These are phyloP conservation scores for Pseudorhiza aurosa DNA, from an alignment of 30 jellyfish, hydroid and myxozoan genomes.

Conservation along the genomic window DNA sequence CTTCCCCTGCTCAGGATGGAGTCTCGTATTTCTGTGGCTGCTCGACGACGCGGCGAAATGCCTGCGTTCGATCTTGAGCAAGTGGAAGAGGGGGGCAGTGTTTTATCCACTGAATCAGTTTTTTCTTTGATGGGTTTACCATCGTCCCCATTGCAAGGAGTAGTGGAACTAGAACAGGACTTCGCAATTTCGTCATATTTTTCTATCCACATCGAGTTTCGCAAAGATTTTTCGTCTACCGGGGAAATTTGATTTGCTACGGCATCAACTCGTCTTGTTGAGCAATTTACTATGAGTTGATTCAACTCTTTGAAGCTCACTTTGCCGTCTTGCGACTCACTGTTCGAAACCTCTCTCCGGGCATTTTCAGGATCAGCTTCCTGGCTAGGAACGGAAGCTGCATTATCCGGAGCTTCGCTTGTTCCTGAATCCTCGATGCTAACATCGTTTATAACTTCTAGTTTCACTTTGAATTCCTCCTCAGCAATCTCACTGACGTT, in stretches of 20 bases:
- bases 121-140: background rate
- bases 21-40: constrained; percentile 44
- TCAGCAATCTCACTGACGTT: background rate
- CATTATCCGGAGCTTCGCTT: background rate
- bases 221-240: constrained; percentile 45
- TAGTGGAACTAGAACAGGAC: constrained; percentile 41
- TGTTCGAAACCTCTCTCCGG: background rate
- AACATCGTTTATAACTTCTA: constrained; percentile 51
- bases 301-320: constrained; percentile 16
- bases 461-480: constrained; percentile 11
- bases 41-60: constrained; percentile 41
- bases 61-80: background rate
- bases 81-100: background rate
- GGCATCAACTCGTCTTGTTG: background rate
- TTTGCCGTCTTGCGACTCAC: background rate
- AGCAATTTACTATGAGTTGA: constrained; percentile 26
- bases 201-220: constrained; percentile 65
- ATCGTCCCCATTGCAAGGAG: background rate
- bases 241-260: constrained; percentile 6
- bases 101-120: background rate
- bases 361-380: no score
- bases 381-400: no score
- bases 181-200: constrained; percentile 69
- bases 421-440: constrained; percentile 21
- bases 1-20: constrained; percentile 55